phyloP scores from a whole-genome alignment of 2,888 invertebrate genomes.

The Prenolepis imparis region DNA sequence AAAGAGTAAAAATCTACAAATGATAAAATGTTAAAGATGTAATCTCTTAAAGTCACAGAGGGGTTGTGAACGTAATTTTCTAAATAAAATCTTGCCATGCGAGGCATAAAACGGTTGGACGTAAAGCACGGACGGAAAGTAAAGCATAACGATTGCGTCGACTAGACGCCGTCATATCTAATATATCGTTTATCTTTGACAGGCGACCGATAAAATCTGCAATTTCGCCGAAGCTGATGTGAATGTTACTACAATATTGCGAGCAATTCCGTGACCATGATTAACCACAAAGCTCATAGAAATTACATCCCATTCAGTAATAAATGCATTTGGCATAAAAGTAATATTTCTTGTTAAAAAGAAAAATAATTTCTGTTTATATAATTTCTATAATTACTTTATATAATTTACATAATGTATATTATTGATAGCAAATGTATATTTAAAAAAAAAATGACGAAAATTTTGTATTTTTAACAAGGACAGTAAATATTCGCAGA shows the following conservation, averaged over 20 bases:
- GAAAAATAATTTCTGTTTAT: neutral
- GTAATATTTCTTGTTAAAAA: neutral
- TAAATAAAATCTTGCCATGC: conserved; percentile 36
- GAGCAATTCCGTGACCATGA: neutral
- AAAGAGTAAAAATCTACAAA: conserved; percentile 4
- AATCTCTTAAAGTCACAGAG: conserved; percentile 7
- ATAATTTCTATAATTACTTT: no score
- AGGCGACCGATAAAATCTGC: conserved; percentile 27
- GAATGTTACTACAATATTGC: conserved; percentile 31
- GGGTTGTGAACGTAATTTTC: conserved; percentile 13
- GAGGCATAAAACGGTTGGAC: conserved; percentile 27
- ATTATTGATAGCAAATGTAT: neutral
- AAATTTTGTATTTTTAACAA: neutral
- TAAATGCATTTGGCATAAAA: neutral
- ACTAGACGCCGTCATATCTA: conserved; percentile 35
- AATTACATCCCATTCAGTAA: neutral
- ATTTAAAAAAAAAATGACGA: conserved; percentile 6
- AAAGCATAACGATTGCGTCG: conserved; percentile 36
- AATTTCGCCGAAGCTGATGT: conserved; percentile 7
- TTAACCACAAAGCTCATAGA: conserved; percentile 1
- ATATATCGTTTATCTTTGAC: conserved; percentile 40
- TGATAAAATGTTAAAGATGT: conserved; percentile 20
- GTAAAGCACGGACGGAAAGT: conserved; percentile 1
- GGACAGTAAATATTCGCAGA: neutral
- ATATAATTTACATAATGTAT: no score